These are phyloP conservation scores for Drosophila nr. perissopoda DNA, from an alignment of 2,888 invertebrate species.

Conservation along the genomic window DNA sequence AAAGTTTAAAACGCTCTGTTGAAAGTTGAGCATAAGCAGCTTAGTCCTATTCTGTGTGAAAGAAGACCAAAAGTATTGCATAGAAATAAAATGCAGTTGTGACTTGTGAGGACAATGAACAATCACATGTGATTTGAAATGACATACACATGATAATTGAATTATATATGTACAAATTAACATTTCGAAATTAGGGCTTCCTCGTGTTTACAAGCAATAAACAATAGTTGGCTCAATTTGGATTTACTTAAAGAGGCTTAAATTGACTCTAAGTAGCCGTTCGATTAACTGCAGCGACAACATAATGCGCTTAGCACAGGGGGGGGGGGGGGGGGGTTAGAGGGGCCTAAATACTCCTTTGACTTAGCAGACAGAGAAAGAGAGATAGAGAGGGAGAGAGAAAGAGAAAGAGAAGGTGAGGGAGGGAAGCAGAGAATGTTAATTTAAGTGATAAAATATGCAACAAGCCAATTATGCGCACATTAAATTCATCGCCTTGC, in stretches of 20 bases:
- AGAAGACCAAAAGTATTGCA: neutral
- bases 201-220: neutral
- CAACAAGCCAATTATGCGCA: conserved; percentile 63
- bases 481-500: conserved; percentile 64
- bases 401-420: neutral
- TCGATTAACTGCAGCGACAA: neutral
- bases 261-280: neutral
- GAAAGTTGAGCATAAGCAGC: neutral
- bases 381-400: no score
- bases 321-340: neutral
- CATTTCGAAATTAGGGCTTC: neutral
- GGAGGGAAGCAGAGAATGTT: conserved; percentile 1
- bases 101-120: no score
- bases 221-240: neutral
- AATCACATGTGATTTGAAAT: no score
- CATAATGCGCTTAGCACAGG: neutral
- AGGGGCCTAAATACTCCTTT: neutral
- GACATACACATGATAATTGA: neutral
- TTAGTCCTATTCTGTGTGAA: neutral
- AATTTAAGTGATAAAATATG: conserved; percentile 52
- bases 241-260: neutral
- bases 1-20: neutral
- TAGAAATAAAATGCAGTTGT: neutral
- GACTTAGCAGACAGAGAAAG: conserved; percentile 1
- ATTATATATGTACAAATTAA: neutral